These are phyloP conservation scores for Corythoichthys intestinalis DNA, from an alignment of 2,113 vertebrate species.

Conservation along the genomic window DNA sequence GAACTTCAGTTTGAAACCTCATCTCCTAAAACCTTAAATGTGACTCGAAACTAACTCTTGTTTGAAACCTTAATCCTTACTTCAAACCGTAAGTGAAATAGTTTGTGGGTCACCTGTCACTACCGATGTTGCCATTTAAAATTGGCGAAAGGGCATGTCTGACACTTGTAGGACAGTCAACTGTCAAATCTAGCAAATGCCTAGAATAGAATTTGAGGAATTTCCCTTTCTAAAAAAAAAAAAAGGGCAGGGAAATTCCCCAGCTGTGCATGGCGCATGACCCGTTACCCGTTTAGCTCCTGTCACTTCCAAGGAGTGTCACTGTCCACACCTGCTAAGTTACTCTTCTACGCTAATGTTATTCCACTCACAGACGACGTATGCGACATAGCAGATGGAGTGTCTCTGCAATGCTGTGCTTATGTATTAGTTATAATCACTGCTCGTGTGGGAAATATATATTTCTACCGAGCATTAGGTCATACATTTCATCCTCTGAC, in stretches of 20 bases:
- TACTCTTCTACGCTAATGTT: conserved; percentile 16
- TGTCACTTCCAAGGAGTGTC: conserved; percentile 28
- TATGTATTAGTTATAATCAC: conserved; percentile 47
- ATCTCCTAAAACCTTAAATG: too few species aligned
- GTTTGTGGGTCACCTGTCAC: not conserved
- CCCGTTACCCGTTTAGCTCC: conserved; percentile 40
- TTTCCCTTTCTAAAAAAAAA: not conserved
- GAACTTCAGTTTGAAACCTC: too few species aligned
- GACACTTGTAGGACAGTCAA: not conserved
- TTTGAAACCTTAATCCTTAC: not conserved
- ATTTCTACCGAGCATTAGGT: conserved; percentile 19
- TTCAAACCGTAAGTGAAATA: not conserved
- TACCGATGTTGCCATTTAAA: not conserved
- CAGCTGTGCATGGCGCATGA: not conserved
- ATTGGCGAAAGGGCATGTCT: not conserved
- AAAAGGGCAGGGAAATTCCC: conserved; percentile 4
- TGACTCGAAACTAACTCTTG: not conserved
- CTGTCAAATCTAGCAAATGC: not conserved
- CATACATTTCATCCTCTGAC: not conserved
- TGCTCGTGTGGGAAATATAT: conserved; percentile 28
- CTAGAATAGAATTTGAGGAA: not conserved
- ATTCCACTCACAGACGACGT: conserved; percentile 3
- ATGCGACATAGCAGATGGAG: conserved; percentile 17
- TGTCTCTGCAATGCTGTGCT: conserved; percentile 6
- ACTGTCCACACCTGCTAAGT: conserved; percentile 53